These are phyloP conservation scores for Scaptomyza graminum DNA, from an alignment of 1,140 invertebrate genomes.

Conservation along the genomic window DNA sequence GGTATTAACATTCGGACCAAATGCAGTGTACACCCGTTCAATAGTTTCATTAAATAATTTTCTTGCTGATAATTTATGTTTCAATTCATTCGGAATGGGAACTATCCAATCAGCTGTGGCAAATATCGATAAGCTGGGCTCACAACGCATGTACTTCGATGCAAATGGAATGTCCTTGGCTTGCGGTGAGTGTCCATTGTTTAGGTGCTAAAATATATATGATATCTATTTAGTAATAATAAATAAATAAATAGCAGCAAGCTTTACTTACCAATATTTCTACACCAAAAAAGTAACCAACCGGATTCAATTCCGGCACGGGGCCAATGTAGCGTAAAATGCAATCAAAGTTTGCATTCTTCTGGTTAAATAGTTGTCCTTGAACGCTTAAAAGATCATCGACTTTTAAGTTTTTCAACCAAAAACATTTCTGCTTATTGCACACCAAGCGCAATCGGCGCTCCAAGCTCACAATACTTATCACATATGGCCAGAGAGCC, in stretches of 20 bases:
- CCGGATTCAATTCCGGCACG: slow-evolving; percentile 84
- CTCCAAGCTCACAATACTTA: slow-evolving; percentile 84
- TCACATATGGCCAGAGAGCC: slow-evolving; percentile 85
- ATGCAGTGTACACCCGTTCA: slow-evolving; percentile 37
- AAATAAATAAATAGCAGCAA: background rate
- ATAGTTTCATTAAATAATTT: slow-evolving; percentile 46
- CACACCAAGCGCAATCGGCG: slow-evolving; percentile 85
- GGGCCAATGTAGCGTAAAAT: slow-evolving; percentile 85
- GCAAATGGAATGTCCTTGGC: slow-evolving; percentile 50
- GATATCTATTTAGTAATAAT: background rate
- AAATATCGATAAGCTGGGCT: slow-evolving; percentile 53
- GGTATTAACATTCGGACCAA: slow-evolving; percentile 30
- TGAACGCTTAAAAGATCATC: slow-evolving; percentile 78
- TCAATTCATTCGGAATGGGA: slow-evolving; percentile 43
- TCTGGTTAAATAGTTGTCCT: slow-evolving; percentile 72
- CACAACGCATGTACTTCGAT: slow-evolving; percentile 52
- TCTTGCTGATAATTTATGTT: slow-evolving; percentile 45
- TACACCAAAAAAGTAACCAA: slow-evolving; percentile 86
- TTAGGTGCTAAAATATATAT: slow-evolving; percentile 44
- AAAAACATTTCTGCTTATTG: slow-evolving; percentile 83
- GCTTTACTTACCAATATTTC: slow-evolving; percentile 84
- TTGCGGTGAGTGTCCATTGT: slow-evolving; percentile 60
- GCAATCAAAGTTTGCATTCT: slow-evolving; percentile 47
- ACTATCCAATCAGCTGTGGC: slow-evolving; percentile 55
- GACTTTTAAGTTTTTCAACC: slow-evolving; percentile 74